Evolutionary conservation across 2,888 invertebrate species (phyloP), one percentile per base, ranked within the genome.

Genomic region (Octonoba sinensis): DNA sequence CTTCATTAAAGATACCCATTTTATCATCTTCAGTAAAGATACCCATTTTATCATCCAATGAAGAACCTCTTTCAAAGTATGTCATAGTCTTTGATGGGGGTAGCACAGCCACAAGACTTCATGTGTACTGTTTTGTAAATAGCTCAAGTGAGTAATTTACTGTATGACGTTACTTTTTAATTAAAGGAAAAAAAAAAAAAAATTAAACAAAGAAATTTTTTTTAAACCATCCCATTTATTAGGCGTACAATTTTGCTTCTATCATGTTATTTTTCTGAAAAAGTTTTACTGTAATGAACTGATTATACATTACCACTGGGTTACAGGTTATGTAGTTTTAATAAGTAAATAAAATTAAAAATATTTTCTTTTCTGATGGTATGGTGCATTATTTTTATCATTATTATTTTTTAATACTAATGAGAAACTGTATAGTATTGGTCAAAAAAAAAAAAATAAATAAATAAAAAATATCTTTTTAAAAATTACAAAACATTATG

Each of bases 11-110:
- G 36, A 36, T 36, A 36, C 36, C 36, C 11, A 36, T 36, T 36
- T 36, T 36, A 36, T 36, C 36, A 36, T 57, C 69, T 36, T 51
- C 22, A 20, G 49, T 77, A 24, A 82, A 71, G 64, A 57, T 67
- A 44, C 51, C 49, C 27, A n/a, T 72, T 11, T 73, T 69, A 8
- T 57, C 62, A 27, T 22, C 54, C 11, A 44, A 44, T n/a, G 36
- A 60, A 16, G 64, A 64, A 51, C 57, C 59, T 18, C 20, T 24
- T 47, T 51, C 76, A 8, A 81, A 72, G 62, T 93, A 96, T 90
- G 96, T 95, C 0, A 94, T 96, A 27, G 93, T 97, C 86, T 93
- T 97, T 85, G 97, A 97, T 89, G 97, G 96, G 4, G 97, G 97
- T 1, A 96, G 96, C 77, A 97, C 97, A 0, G 97, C 97, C 1